These are phyloP conservation scores for Myopa tessellatipennis DNA, from an alignment of 2,888 invertebrate genomes.

Conservation along the genomic window DNA sequence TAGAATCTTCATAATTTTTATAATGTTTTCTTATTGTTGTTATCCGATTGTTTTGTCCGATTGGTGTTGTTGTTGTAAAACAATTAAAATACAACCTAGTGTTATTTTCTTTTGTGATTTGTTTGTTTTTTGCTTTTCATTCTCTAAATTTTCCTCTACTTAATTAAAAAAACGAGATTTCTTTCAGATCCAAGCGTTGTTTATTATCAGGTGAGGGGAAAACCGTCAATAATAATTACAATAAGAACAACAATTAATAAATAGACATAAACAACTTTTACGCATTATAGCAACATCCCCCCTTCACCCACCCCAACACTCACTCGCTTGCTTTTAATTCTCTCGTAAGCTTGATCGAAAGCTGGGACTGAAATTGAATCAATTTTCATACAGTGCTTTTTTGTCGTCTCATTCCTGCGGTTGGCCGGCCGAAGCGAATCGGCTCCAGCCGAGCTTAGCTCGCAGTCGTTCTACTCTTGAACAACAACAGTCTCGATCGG, in stretches of 20 bases:
- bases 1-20: background rate
- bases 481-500: conserved; percentile 41
- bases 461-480: conserved; percentile 38
- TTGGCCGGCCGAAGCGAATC: background rate
- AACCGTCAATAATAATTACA: background rate
- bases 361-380: background rate
- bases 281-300: background rate
- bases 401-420: background rate
- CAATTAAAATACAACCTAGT: background rate
- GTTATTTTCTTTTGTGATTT: background rate
- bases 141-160: conserved; percentile 20
- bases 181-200: background rate
- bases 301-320: background rate
- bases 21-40: background rate
- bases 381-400: conserved; percentile 1
- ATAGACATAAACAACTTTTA: conserved; percentile 14
- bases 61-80: too few species aligned
- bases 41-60: background rate
- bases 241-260: background rate
- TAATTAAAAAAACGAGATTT: conserved; percentile 18
- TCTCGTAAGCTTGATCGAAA: conserved; percentile 9
- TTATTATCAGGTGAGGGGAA: background rate
- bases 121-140: background rate
- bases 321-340: background rate
- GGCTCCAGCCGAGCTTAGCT: conserved; percentile 37